Conservation (phyloP, 2,888 invertebrate species). For the Philereme transversata region DNA sequence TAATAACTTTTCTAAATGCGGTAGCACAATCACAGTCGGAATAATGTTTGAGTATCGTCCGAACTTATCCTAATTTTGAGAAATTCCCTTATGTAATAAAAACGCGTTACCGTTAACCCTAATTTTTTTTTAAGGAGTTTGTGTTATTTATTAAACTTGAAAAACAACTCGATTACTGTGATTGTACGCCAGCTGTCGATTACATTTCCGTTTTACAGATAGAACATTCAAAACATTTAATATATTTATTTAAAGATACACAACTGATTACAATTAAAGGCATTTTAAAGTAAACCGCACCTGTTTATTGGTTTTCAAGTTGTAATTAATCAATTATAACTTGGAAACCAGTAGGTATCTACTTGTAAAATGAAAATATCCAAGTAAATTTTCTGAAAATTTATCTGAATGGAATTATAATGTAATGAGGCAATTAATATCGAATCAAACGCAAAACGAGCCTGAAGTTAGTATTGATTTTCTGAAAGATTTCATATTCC, state of each 20-base stretch:
- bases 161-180: conserved; percentile 24
- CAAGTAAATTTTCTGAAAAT: too few relatives aligned
- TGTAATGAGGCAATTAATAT: too few relatives aligned
- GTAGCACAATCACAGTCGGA: conserved; percentile 40
- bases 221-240: conserved; percentile 32
- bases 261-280: conserved; percentile 23
- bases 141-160: conserved; percentile 2
- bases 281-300: conserved; percentile 6
- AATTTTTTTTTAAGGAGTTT: neutral
- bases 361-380: too few relatives aligned
- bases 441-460: too few relatives aligned
- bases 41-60: conserved; percentile 5
- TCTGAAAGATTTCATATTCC: too few relatives aligned
- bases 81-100: conserved; percentile 1
- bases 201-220: conserved; percentile 27
- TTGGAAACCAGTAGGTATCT: too few relatives aligned
- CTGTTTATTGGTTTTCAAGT: too few relatives aligned
- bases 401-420: too few relatives aligned
- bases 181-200: conserved; percentile 27
- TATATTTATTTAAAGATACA: conserved; percentile 16
- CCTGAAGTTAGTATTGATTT: too few relatives aligned
- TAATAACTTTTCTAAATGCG: conserved; percentile 29
- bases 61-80: conserved; percentile 15
- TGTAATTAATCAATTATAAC: too few relatives aligned
- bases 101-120: neutral